Evolutionary conservation across 2,113 vertebrate species (phyloP), one percentile per base, ranked within the genome.

Genomic region (Phyllostomus discolor): DNA sequence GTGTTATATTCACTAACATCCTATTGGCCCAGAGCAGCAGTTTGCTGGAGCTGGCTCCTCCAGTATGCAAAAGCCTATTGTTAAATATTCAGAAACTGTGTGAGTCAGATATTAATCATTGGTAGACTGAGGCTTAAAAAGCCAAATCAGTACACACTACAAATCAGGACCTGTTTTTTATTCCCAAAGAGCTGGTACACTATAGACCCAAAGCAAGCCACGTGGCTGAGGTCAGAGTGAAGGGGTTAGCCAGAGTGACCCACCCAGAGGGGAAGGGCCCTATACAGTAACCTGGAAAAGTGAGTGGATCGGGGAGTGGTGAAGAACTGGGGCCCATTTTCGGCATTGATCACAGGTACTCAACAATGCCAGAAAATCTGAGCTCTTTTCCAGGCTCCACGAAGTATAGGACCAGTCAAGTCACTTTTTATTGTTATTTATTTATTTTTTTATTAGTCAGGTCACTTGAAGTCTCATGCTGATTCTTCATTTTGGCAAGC

Each of bases 401-500:
- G 69, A 81, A 88, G 43, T 70, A 57, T 50, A 79, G 69, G 64
- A 90, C 67, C 54, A 93, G 31, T 91, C 73, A 75, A 81, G 79
- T 91, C 59, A 46, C 86, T 83, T 96, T 94, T 91, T 93, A 73
- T 91, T 91, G 76, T 94, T 84, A 91, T 84, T 94, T 84, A 43
- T 38, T 82, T 93, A 88, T 90, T 95, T 87, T 96, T 96, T 95
- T 92, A 91, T 95, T 95, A 91, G 78, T 81, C 67, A 93, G 85
- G 95, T 93, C 94, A 91, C 70, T 96, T 89, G 81, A 90, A 94
- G 67, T 85, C 89, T 92, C 94, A 90, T 46, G 79, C 54, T 94
- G 72, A 97, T 91, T 93, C 95, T 91, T 88, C 95, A 87, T 67
- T 90, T 94, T 96, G 96, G 97, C 96, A 96, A 90, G 66, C 91